Conservation (phyloP, 53 echinoderm and acorn worm genomes). For the Crossaster papposus region DNA sequence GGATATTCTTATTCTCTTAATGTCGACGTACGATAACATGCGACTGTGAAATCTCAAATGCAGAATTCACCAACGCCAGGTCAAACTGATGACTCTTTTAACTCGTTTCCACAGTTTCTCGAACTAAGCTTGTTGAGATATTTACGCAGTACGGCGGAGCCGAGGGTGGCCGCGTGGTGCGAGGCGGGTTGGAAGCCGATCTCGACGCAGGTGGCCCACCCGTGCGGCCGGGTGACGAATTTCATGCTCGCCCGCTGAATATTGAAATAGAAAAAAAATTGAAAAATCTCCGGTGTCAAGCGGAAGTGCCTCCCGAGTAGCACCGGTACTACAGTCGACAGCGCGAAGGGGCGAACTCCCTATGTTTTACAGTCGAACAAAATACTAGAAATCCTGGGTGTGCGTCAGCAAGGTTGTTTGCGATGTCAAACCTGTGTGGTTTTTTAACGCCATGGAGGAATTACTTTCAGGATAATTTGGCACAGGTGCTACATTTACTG, state of each 20-base stretch:
- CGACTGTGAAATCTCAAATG: no score
- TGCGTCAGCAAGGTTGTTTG: not conserved
- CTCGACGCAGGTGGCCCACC: slow-evolving; percentile 40
- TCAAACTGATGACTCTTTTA: not conserved
- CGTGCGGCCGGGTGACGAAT: slow-evolving; percentile 48
- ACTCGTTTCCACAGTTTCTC: not conserved
- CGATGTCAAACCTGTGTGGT: not conserved
- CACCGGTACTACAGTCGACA: not conserved
- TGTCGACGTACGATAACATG: no score
- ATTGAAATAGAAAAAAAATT: slow-evolving; percentile 19
- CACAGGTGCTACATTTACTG: no score
- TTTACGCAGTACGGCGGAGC: slow-evolving; percentile 17
- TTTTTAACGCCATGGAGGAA: no score
- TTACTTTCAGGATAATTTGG: no score
- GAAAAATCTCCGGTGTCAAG: not conserved
- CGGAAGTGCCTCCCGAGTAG: not conserved
- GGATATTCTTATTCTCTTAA: no score
- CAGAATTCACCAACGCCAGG: no score
- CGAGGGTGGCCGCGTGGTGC: slow-evolving; percentile 5
- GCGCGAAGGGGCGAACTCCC: not conserved
- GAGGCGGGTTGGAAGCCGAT: slow-evolving; percentile 25
- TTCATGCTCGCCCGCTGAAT: slow-evolving; percentile 46
- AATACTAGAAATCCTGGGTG: not conserved
- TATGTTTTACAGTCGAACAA: not conserved
- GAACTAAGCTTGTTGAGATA: slow-evolving; percentile 12